Evolutionary conservation across 2,888 invertebrate genomes (phyloP).

Genomic region (Melinaea marsaeus): DNA sequence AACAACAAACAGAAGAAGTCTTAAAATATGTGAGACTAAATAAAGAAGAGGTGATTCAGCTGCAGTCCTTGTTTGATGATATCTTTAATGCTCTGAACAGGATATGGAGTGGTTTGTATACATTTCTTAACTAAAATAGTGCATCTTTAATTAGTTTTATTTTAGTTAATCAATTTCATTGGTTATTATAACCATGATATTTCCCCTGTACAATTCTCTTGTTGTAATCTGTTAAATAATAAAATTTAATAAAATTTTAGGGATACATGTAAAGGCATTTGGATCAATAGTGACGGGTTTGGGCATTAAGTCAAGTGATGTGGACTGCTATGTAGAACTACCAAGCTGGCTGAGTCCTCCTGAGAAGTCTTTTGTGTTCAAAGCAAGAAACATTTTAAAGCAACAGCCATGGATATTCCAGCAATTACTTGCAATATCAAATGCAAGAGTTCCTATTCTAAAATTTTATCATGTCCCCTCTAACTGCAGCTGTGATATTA

Average conservation of each 20-base stretch:
- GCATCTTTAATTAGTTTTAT: no score
- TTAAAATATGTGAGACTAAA: constrained; percentile 51
- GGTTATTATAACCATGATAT: no score
- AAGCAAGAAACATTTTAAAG: constrained; percentile 58
- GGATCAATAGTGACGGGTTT: constrained; percentile 86
- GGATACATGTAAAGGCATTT: constrained; percentile 73
- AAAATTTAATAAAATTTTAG: constrained; percentile 44
- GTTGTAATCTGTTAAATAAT: no score
- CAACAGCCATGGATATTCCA: constrained; percentile 37
- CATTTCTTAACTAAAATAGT: neutral
- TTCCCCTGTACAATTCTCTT: no score
- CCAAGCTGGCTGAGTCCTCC: constrained; percentile 36
- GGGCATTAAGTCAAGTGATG: constrained; percentile 82
- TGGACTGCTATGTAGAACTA: constrained; percentile 81
- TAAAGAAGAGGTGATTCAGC: constrained; percentile 44
- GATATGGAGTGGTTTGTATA: constrained; percentile 43
- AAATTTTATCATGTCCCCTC: constrained; percentile 82
- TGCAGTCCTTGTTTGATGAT: constrained; percentile 52
- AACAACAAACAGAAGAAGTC: constrained; percentile 55
- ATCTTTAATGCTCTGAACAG: constrained; percentile 40
- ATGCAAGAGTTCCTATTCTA: constrained; percentile 86
- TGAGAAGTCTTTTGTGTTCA: constrained; percentile 33
- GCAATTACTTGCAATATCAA: constrained; percentile 73
- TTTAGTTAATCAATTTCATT: no score
- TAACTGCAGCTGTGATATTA: constrained; percentile 82